These are phyloP conservation scores for Oncorhynchus nerka DNA, from an alignment of 2,113 vertebrate species.

Conservation along the genomic window DNA sequence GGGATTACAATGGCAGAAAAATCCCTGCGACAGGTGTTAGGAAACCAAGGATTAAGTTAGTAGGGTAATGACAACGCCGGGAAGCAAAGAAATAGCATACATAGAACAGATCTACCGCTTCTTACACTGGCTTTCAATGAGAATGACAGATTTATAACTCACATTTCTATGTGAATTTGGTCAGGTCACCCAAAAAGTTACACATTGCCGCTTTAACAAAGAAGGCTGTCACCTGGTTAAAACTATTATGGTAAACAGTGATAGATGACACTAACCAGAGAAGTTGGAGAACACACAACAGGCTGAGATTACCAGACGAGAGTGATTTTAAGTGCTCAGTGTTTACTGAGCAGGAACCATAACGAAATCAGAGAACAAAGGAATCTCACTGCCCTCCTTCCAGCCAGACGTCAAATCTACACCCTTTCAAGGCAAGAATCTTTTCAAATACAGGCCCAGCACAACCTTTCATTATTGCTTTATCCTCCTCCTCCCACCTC, in stretches of 20 bases:
- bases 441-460: too few relatives aligned
- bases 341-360: neutral
- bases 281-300: neutral
- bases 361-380: neutral
- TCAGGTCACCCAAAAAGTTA: too few relatives aligned
- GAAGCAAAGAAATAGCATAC: neutral
- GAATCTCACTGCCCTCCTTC: constrained; percentile 12
- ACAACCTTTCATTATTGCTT: too few relatives aligned
- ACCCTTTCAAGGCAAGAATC: neutral
- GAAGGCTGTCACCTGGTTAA: neutral
- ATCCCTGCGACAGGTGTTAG: too few relatives aligned
- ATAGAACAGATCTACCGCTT: too few relatives aligned
- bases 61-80: too few relatives aligned
- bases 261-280: too few relatives aligned
- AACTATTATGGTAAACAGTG: neutral
- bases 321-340: neutral
- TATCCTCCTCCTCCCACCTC: too few relatives aligned
- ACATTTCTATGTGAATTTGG: too few relatives aligned
- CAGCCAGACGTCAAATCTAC: constrained; percentile 18
- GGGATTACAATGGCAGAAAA: too few relatives aligned
- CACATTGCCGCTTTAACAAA: neutral
- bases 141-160: too few relatives aligned
- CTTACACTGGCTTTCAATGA: too few relatives aligned
- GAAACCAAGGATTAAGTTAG: neutral
- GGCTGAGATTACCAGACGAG: neutral